Evolutionary conservation across 1,140 invertebrate genomes (phyloP), one percentile per base, ranked within the genome.

Genomic region (Phymastichus coffea): DNA sequence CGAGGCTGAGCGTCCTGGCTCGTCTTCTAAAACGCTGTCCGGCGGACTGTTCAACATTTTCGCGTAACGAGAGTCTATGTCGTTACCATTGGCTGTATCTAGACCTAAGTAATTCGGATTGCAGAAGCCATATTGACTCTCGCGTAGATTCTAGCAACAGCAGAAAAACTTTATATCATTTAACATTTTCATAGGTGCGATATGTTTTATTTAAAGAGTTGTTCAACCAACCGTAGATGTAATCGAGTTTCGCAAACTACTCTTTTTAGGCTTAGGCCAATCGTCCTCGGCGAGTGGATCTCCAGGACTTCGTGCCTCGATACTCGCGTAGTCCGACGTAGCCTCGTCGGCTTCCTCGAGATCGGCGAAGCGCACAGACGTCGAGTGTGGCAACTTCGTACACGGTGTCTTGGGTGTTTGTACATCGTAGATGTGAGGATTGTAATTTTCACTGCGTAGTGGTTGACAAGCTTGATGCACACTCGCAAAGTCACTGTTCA

Each of bases 291-390:
- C 69, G 71, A 80, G 70, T 6, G 77, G 78, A 63, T 80, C 78
- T 0, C 78, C 78, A 0, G 78, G 78, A 71, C 78, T 80, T n/a
- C 77, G 65, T 0, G 85, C 84, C 69, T 88, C 89, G 30, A 89
- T 88, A 65, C 87, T 89, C 22, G 87, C 87, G 67, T 91, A 91
- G 68, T 90, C 89, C 0, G 88, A 90, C 0, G 88, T 91, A 0
- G 87, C 87, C 62, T 88, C 87, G 22, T 84, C 84, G 2, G 82
- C 85, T 63, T 88, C 85, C 61, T 84, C 81, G 0, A 83, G 70
- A 47, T 82, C 80, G 1, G 80, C 83, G 63, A 88, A 87, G 25
- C 85, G 71, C 0, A 86, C 85, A 2, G 86, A 87, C 0, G 84
- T 83, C 0, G 86, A 87, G n/a, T 84, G 85, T 0, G 84, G 82